These are phyloP conservation scores for Enteromius mattozi DNA, from an alignment of 2,797 vertebrate genomes.

Conservation along the genomic window DNA sequence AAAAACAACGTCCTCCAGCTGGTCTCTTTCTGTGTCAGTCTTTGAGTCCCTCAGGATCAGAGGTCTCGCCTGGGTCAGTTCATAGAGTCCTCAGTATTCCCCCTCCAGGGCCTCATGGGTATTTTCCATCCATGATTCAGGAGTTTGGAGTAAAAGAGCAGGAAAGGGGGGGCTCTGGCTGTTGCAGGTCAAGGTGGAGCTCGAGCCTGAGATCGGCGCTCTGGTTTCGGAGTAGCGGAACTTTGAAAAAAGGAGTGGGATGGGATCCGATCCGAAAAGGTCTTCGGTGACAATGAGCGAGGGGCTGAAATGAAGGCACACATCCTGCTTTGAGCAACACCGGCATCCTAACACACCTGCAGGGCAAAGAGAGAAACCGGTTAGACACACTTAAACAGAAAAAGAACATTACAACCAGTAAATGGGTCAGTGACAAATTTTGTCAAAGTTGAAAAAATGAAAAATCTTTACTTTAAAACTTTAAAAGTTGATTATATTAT, in stretches of 20 bases:
- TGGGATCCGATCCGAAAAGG: slow-evolving; percentile 61
- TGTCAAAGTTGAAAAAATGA: neutral
- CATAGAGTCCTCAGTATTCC: slow-evolving; percentile 85
- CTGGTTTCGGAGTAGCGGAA: slow-evolving; percentile 17
- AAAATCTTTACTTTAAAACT: neutral
- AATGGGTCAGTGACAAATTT: neutral
- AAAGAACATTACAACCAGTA: slow-evolving; percentile 26
- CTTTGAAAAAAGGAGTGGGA: slow-evolving; percentile 54
- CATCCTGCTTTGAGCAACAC: slow-evolving; percentile 86
- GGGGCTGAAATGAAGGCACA: slow-evolving; percentile 99
- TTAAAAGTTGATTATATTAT: neutral
- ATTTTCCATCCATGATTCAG: slow-evolving; percentile 61
- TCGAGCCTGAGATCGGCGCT: slow-evolving; percentile 46
- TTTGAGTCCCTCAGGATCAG: slow-evolving; percentile 68
- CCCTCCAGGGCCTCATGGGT: slow-evolving; percentile 55
- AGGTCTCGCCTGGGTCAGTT: slow-evolving; percentile 86
- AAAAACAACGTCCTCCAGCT: slow-evolving; percentile 70
- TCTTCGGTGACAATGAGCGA: slow-evolving; percentile 90
- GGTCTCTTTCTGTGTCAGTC: slow-evolving; percentile 48
- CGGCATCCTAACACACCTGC: slow-evolving; percentile 96
- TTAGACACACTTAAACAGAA: slow-evolving; percentile 40
- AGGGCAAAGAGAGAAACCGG: slow-evolving; percentile 57
- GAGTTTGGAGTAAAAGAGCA: slow-evolving; percentile 67
- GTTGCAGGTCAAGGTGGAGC: slow-evolving; percentile 61
- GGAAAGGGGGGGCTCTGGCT: slow-evolving; percentile 80